Percentiles rank a stretch among this genome's conserved stretches.
Conservation (phyloP, 1,140 invertebrate genomes). For the Drosophila paulistorum region DNA sequence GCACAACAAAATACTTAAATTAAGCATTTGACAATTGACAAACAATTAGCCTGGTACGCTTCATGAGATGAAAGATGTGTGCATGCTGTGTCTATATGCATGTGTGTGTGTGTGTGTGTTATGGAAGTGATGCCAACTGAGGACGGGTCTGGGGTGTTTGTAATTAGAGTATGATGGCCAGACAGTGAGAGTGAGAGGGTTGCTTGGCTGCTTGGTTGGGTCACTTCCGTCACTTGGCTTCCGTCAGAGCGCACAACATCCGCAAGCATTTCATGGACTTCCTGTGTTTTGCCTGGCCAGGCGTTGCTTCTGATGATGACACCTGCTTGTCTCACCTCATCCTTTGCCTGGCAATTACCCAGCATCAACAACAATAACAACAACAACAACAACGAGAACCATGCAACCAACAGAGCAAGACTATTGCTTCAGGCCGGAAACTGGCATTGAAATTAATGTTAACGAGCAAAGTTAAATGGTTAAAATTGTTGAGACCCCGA, state of each 20-base stretch:
- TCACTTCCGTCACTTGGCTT: conserved; percentile 48
- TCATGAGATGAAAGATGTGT: background rate
- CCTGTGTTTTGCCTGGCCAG: conserved; percentile 27
- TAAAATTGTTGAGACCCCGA: conserved; percentile 46
- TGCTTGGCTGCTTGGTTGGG: conserved; percentile 30
- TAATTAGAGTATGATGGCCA: conserved; percentile 3
- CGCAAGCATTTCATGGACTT: conserved; percentile 62
- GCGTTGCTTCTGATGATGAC: conserved; percentile 40
- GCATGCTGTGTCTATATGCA: no score
- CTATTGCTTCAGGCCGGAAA: conserved; percentile 34
- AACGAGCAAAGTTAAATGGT: conserved; percentile 63
- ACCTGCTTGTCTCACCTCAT: conserved; percentile 47
- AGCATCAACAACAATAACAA: conserved; percentile 1
- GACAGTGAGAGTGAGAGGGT: background rate
- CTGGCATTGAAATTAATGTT: conserved; percentile 59
- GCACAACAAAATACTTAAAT: conserved; percentile 6
- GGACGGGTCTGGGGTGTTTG: background rate
- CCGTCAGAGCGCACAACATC: conserved; percentile 40
- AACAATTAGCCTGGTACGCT: conserved; percentile 1
- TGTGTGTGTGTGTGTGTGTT: no score
- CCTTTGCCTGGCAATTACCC: conserved; percentile 45
- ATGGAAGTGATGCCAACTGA: background rate
- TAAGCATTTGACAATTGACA: conserved; percentile 10
- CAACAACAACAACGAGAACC: background rate
- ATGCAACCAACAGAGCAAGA: conserved; percentile 1